phyloP scores from a whole-genome alignment of 2,113 vertebrate species.

The Daboia siamensis region DNA sequence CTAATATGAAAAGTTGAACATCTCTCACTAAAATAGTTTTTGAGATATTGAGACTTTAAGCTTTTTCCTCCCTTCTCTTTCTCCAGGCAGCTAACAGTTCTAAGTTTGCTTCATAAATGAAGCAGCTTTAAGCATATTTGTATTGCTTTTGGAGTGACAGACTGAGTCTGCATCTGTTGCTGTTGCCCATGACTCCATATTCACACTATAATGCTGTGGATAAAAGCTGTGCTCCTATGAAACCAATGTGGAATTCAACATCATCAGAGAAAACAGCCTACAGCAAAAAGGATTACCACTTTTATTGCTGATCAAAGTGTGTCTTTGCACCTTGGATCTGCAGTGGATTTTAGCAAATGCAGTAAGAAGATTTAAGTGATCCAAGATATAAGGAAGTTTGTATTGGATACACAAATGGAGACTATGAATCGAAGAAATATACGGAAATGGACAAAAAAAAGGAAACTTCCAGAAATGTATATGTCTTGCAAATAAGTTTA shows the following conservation, averaged over 20 bases:
- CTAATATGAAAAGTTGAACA: not conserved
- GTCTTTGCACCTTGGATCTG: conserved; percentile 60
- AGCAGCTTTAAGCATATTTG: conserved; percentile 76
- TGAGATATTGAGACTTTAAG: conserved; percentile 39
- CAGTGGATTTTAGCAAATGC: conserved; percentile 46
- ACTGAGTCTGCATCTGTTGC: conserved; percentile 74
- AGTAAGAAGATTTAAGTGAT: conserved; percentile 49
- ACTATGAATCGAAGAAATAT: conserved; percentile 52
- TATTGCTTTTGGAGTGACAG: conserved; percentile 81
- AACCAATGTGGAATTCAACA: conserved; percentile 68
- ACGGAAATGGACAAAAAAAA: conserved; percentile 46
- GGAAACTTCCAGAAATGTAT: conserved; percentile 33
- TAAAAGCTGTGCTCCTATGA: conserved; percentile 69
- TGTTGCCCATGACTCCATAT: conserved; percentile 71
- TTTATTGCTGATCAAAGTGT: conserved; percentile 43
- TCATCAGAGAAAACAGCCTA: conserved; percentile 63
- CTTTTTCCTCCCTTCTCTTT: not conserved
- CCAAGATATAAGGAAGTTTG: conserved; percentile 51
- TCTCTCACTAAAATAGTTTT: not conserved
- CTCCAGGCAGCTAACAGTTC: conserved; percentile 76
- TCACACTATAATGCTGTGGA: conserved; percentile 67
- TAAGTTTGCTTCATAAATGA: conserved; percentile 80
- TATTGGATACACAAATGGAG: conserved; percentile 59
- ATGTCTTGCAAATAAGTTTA: conserved; percentile 51
- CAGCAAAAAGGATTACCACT: conserved; percentile 62